phyloP scores from a whole-genome alignment of 2,888 invertebrate genomes.

The Cephus sareptanus region DNA sequence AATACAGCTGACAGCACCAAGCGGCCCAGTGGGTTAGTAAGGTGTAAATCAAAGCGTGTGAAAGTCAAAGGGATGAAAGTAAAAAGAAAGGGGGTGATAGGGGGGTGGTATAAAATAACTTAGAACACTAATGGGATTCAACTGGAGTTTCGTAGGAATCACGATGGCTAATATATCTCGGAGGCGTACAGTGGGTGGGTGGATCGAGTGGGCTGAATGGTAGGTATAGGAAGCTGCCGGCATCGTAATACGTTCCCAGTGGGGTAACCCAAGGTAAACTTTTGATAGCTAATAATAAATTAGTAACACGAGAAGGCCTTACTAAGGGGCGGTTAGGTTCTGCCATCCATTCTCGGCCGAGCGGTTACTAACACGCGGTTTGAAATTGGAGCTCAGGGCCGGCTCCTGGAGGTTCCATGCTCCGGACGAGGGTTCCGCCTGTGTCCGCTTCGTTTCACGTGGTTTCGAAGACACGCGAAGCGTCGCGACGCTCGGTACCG shows the following conservation, averaged over 20 bases:
- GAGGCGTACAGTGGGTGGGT: neutral
- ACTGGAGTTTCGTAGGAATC: slow-evolving; percentile 15
- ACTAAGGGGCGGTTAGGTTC: slow-evolving; percentile 49
- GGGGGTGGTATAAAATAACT: neutral
- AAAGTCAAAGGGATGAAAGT: neutral
- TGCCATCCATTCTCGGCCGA: slow-evolving; percentile 43
- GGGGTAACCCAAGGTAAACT: slow-evolving; percentile 46
- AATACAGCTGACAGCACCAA: neutral
- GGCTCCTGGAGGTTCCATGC: slow-evolving; percentile 2
- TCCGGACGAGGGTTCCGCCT: slow-evolving; percentile 16
- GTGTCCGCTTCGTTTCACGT: slow-evolving; percentile 10
- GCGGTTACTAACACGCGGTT: slow-evolving; percentile 36
- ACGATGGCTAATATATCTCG: slow-evolving; percentile 17
- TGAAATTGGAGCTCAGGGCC: slow-evolving; percentile 54
- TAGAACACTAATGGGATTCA: neutral
- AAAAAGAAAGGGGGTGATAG: neutral
- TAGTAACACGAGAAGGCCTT: slow-evolving; percentile 60
- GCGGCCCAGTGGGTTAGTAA: neutral
- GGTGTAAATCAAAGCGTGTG: neutral
- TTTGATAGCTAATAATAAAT: slow-evolving; percentile 61
- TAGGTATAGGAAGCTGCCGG: neutral
- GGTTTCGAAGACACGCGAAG: slow-evolving; percentile 16
- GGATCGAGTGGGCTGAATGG: neutral
- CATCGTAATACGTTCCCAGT: slow-evolving; percentile 2
- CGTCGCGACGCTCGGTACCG: slow-evolving; percentile 22